Evolutionary conservation across 2,888 invertebrate genomes (phyloP).

Genomic region (Lymantria monacha): DNA sequence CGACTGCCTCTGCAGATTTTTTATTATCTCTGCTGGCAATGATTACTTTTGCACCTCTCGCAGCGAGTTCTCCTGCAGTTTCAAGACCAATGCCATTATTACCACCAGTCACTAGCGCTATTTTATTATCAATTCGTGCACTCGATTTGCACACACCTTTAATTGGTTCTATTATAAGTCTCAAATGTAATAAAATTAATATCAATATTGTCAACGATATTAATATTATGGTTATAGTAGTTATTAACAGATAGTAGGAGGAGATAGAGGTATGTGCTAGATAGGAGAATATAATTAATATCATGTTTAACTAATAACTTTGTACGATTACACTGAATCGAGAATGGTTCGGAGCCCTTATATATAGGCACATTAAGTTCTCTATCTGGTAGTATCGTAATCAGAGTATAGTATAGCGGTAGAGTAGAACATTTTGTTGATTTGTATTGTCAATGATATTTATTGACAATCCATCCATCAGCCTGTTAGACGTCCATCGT

Average conservation of each 20-base stretch:
- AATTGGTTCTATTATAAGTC: conserved; percentile 15
- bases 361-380: too few relatives aligned
- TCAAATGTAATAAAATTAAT: neutral
- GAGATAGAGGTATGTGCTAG: too few relatives aligned
- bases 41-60: conserved; percentile 84
- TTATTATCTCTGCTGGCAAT: conserved; percentile 90
- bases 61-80: conserved; percentile 86
- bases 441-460: too few relatives aligned
- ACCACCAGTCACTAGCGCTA: conserved; percentile 84
- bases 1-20: conserved; percentile 86
- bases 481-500: too few relatives aligned
- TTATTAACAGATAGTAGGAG: conserved; percentile 4
- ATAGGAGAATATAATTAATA: neutral
- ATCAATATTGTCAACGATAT: neutral
- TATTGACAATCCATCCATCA: too few relatives aligned
- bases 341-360: too few relatives aligned
- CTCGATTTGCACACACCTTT: conserved; percentile 53
- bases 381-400: too few relatives aligned
- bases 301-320: neutral
- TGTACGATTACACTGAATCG: too few relatives aligned
- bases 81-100: conserved; percentile 92
- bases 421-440: too few relatives aligned
- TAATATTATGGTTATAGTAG: neutral
- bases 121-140: conserved; percentile 74
- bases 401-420: too few relatives aligned